Percentiles rank a stretch among this genome's conserved stretches.
phyloP scores from a whole-genome alignment of 2,797 vertebrate species.

The Rhinatrema bivittatum region DNA sequence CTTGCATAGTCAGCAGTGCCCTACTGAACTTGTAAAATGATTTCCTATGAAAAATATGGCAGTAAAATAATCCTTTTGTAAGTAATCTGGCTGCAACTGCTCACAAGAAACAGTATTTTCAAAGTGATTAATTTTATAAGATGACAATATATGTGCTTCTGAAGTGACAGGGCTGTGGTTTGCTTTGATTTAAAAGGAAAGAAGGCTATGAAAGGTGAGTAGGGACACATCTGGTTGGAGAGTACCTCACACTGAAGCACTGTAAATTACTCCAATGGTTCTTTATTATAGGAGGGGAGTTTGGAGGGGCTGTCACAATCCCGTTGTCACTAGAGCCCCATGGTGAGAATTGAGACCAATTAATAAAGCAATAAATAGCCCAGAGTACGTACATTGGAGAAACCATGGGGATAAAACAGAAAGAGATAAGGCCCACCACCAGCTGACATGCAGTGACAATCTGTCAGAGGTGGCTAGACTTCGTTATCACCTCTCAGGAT shows the following conservation, averaged over 20 bases:
- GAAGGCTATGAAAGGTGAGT: fast-evolving
- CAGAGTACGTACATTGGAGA: background rate
- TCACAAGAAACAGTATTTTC: background rate
- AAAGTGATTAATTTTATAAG: background rate
- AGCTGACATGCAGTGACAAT: background rate
- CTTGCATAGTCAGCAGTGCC: too few relatives aligned
- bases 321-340: constrained; percentile 19
- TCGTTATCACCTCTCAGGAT: constrained; percentile 14
- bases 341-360: constrained; percentile 4
- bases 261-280: constrained; percentile 1
- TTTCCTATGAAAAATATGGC: background rate
- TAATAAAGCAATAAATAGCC: constrained; percentile 10
- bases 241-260: background rate
- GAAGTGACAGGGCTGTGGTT: background rate
- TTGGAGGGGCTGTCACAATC: constrained; percentile 14
- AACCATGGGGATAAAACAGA: too few relatives aligned
- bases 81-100: background rate
- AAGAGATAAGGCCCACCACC: background rate
- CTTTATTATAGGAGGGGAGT: background rate
- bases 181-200: background rate
- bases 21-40: too few relatives aligned
- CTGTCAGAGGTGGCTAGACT: constrained; percentile 13
- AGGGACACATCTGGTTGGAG: background rate
- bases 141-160: background rate
- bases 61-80: background rate